These are phyloP conservation scores for Oreotrochilus melanogaster DNA, from an alignment of 2,113 vertebrate genomes.

Conservation along the genomic window DNA sequence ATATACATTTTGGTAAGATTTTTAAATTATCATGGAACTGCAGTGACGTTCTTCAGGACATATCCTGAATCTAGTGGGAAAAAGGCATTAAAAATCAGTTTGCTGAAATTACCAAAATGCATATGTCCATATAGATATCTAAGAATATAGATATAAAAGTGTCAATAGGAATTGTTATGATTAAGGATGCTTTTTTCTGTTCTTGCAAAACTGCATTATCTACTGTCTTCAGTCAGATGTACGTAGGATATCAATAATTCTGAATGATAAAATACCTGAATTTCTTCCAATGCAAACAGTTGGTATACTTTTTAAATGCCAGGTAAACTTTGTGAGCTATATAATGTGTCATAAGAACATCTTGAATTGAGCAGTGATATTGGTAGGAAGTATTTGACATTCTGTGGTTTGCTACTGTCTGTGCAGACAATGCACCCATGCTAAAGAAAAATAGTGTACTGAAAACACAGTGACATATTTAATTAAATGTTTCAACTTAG, in stretches of 20 bases:
- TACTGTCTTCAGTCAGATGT: not conserved
- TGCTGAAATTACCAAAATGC: not conserved
- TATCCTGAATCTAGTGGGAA: not conserved
- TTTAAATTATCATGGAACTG: not conserved
- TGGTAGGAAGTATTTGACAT: not conserved
- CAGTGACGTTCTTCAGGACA: not conserved
- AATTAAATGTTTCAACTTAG: not conserved
- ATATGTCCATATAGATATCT: not conserved
- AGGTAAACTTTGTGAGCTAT: not conserved
- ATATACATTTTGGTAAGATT: not conserved
- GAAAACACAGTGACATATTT: not conserved
- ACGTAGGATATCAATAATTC: not conserved
- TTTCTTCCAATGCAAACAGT: not conserved
- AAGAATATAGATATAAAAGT: not conserved
- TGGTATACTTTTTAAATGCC: not conserved
- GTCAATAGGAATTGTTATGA: not conserved
- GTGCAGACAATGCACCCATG: not conserved
- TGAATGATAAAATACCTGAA: not conserved
- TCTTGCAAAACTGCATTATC: not conserved
- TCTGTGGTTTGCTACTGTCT: not conserved
- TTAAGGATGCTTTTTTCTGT: not conserved
- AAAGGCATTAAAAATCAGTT: not conserved
- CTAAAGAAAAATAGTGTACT: not conserved
- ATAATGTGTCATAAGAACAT: not conserved
- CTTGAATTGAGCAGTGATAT: not conserved